These are phyloP conservation scores for Micropterix aruncella DNA, from an alignment of 2,888 invertebrate species.

Conservation along the genomic window DNA sequence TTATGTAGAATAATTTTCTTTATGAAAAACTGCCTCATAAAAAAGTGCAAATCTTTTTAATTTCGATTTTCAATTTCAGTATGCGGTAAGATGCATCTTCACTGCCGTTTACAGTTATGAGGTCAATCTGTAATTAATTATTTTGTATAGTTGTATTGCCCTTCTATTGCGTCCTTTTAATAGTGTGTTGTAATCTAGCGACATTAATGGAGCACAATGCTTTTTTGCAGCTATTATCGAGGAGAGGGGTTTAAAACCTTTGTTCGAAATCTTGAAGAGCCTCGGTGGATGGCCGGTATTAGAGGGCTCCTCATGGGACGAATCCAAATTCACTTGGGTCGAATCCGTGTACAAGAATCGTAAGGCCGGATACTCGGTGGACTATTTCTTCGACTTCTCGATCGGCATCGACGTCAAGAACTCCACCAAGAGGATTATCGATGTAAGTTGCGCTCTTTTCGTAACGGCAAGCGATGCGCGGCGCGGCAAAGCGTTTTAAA, in stretches of 20 bases:
- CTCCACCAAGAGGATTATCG: conserved; percentile 69
- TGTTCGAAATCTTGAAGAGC: conserved; percentile 53
- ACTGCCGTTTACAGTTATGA: no score
- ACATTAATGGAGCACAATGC: no score
- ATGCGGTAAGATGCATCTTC: no score
- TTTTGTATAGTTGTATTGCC: no score
- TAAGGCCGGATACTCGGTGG: conserved; percentile 68
- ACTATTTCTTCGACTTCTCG: conserved; percentile 83
- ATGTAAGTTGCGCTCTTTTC: conserved; percentile 45
- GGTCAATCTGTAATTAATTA: no score
- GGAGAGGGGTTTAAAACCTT: conserved; percentile 57
- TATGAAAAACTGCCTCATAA: no score
- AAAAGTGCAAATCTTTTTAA: no score
- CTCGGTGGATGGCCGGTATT: conserved; percentile 93
- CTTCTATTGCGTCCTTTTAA: no score
- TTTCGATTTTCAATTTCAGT: no score
- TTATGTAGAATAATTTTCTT: no score
- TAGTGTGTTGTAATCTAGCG: no score
- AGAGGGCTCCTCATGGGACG: conserved; percentile 61
- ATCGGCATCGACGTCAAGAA: conserved; percentile 83
- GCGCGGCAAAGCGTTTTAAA: no score
- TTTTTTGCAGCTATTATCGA: conserved; percentile 70
- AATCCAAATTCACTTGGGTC: conserved; percentile 62
- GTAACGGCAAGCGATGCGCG: neutral
- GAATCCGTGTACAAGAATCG: conserved; percentile 72